Evolutionary conservation across 2,888 invertebrate genomes (phyloP), one percentile per base, ranked within the genome.

Genomic region (Nematopogon swammerdamellus): DNA sequence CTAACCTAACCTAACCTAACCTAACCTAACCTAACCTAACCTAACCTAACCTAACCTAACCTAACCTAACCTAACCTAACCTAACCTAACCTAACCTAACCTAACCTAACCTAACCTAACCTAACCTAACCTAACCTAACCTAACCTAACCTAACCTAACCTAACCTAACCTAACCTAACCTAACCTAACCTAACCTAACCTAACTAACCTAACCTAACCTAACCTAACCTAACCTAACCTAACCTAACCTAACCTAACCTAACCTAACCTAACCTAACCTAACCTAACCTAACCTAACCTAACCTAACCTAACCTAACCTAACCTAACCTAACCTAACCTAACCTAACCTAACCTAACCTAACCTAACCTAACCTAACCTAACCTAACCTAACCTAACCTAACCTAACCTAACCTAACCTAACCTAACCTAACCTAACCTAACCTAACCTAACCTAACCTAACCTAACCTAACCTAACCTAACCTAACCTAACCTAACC

Each of bases 261-360:
- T 47, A 29, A 47, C 47, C 47, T 47, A 50, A 50, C 46, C 47
- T 51, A 51, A 51, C 51, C 51, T 50, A 51, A 53, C 51, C 53
- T 49, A 50, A 50, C 30, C 52, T 50, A 50, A 50, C 47, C 50
- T 48, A 51, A 47, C 46, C 50, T 52, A 49, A 48, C 50, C 46
- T 47, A 50, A 50, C 50, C 48, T 47, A 48, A 50, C 52, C 50
- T 50, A 52, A 29, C n/a, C 45, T 45, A 19, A 45, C 45, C 45
- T 45, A 19, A 45, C 45, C 47, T 47, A n/a, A 50, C 52, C 46
- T 50, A 50, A 50, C 49, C 50, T 51, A 53, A 53, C 53, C 53
- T 53, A 53, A 53, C 53, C 53, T 53, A 53, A 53, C 51, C 53
- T 51, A 53, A 51, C 51, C 53, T 50, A 52, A 52, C 52, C 52